These are phyloP conservation scores for Lochmaea capreae DNA, from an alignment of 2,888 invertebrate genomes.

Conservation along the genomic window DNA sequence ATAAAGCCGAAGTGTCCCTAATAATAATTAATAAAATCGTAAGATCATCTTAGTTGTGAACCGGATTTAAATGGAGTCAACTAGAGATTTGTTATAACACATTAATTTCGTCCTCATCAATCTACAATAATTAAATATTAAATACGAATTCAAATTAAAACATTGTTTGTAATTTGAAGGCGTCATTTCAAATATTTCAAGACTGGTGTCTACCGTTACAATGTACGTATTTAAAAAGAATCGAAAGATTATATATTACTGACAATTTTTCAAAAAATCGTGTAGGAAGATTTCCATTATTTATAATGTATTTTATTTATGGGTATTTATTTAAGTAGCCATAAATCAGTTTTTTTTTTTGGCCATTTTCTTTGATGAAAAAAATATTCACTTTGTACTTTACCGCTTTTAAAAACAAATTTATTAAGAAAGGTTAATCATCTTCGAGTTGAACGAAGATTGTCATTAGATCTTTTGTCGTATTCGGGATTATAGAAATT, in stretches of 20 bases:
- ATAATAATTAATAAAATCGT: no score
- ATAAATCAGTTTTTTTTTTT: slow-evolving; percentile 31
- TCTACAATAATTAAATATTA: no score
- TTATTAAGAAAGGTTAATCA: neutral
- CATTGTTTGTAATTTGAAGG: neutral
- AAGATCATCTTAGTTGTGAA: no score
- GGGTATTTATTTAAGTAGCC: slow-evolving; percentile 32
- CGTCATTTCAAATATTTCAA: neutral
- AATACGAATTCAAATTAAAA: no score
- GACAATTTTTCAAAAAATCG: slow-evolving; percentile 16
- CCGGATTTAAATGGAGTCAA: no score
- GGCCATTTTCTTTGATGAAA: slow-evolving; percentile 26
- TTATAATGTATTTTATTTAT: slow-evolving; percentile 36
- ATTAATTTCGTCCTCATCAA: no score
- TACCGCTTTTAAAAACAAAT: neutral
- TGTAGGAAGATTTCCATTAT: slow-evolving; percentile 38
- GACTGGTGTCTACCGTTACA: neutral
- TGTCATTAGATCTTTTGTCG: no score
- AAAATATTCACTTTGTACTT: slow-evolving; percentile 1
- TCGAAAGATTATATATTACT: slow-evolving; percentile 24
- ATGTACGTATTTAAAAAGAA: slow-evolving; percentile 23
- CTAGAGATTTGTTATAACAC: no score
- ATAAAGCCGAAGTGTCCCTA: no score
- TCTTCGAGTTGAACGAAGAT: no score
- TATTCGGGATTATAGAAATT: no score